Conservation (phyloP, 1,140 invertebrate species). For the Drepana arcuata region DNA sequence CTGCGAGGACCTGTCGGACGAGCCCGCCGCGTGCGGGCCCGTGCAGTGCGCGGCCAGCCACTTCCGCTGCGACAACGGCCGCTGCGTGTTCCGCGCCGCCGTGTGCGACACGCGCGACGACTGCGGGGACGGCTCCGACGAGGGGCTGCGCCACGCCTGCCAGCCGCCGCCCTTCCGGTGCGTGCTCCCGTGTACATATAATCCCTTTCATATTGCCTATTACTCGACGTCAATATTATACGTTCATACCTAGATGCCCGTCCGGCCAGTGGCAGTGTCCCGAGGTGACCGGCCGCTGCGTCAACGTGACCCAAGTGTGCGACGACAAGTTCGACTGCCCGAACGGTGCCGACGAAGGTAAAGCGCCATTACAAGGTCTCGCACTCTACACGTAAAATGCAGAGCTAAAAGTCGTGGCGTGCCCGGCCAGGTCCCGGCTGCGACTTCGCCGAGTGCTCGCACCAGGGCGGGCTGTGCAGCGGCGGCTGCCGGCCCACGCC, state of each 20-base stretch:
- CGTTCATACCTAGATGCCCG: conserved; percentile 73
- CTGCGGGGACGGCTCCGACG: conserved; percentile 95
- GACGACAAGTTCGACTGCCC: conserved; percentile 90
- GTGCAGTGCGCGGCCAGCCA: conserved; percentile 82
- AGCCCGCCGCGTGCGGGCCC: conserved; percentile 87
- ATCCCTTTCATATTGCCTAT: too few relatives aligned
- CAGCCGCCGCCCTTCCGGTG: conserved; percentile 79
- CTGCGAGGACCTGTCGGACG: conserved; percentile 94
- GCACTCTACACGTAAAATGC: too few relatives aligned
- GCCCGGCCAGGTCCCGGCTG: conserved; percentile 81
- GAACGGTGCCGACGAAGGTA: conserved; percentile 92
- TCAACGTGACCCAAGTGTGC: conserved; percentile 87
- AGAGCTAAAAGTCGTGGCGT: too few relatives aligned
- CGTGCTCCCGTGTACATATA: background rate
- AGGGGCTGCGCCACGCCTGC: conserved; percentile 84
- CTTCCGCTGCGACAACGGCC: conserved; percentile 89
- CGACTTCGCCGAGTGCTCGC: conserved; percentile 81
- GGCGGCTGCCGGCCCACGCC: conserved; percentile 94
- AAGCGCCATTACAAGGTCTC: background rate
- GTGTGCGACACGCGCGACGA: conserved; percentile 97
- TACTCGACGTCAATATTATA: too few relatives aligned
- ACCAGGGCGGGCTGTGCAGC: conserved; percentile 83
- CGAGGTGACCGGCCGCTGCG: conserved; percentile 81
- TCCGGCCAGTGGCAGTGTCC: conserved; percentile 89
- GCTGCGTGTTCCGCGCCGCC: conserved; percentile 94